phyloP scores from a whole-genome alignment of 2,888 invertebrate genomes.

The Aphidoletes aphidimyza region DNA sequence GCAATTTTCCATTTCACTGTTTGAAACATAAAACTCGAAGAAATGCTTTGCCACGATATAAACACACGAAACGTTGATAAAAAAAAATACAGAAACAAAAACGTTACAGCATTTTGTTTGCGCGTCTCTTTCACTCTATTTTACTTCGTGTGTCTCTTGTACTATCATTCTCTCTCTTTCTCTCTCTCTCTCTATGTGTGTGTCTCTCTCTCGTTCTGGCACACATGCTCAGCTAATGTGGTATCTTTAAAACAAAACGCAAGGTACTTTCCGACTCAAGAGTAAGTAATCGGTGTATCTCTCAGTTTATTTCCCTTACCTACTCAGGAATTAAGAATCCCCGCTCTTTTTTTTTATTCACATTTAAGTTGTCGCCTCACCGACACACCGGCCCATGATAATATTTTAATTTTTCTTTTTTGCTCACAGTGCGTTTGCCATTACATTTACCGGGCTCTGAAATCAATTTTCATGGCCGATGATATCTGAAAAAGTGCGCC shows the following conservation, averaged over 20 bases:
- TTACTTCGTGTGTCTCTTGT: not conserved
- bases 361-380: not conserved
- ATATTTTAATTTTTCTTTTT: no score
- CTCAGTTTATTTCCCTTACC: not conserved
- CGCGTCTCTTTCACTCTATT: not conserved
- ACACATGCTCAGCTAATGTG: not conserved
- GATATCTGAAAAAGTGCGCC: not conserved
- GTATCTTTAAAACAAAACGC: no score
- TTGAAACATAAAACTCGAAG: not conserved
- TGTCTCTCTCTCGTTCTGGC: not conserved
- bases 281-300: not conserved
- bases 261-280: not conserved
- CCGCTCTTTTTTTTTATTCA: no score
- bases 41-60: not conserved
- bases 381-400: not conserved
- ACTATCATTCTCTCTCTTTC: not conserved
- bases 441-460: not conserved
- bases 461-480: not conserved
- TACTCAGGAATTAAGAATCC: not conserved
- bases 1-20: conserved; percentile 44
- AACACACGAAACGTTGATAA: conserved; percentile 33
- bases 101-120: not conserved
- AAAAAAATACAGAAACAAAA: not conserved
- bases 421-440: not conserved
- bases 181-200: no score